phyloP scores from a whole-genome alignment of 2,797 vertebrate species.

The Ambastaia sidthimunki region DNA sequence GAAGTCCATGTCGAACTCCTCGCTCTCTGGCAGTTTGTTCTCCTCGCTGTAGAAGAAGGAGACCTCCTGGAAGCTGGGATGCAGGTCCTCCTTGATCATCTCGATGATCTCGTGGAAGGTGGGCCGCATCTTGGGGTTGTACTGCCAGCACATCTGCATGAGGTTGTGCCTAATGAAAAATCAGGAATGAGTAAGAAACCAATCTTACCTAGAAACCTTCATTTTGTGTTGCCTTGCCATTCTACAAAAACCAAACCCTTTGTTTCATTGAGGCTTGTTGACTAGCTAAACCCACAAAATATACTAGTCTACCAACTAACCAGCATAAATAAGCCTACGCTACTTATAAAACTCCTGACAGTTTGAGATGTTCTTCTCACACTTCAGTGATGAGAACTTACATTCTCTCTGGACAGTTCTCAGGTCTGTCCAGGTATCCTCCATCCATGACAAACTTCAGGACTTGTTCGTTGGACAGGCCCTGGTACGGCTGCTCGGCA shows the following conservation, averaged over 20 bases:
- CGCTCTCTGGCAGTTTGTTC: conserved; percentile 91
- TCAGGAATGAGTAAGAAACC: no score
- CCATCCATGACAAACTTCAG: conserved; percentile 99
- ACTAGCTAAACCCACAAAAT: no score
- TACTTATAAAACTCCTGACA: not conserved
- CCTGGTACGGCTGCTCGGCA: conserved; percentile 97
- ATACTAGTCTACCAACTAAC: no score
- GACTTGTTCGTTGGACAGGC: conserved; percentile 96
- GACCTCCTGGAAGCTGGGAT: conserved; percentile 89
- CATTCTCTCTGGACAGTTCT: conserved; percentile 93
- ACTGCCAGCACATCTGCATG: conserved; percentile 99
- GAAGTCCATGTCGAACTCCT: conserved; percentile 95
- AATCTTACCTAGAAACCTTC: not conserved
- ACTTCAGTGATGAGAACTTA: conserved; percentile 72
- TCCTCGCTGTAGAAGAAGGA: conserved; percentile 99
- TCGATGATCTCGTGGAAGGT: conserved; percentile 94
- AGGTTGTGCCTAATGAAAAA: conserved; percentile 83
- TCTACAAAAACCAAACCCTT: not conserved
- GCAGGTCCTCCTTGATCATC: conserved; percentile 92
- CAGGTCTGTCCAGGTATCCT: conserved; percentile 91
- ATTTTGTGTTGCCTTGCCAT: not conserved
- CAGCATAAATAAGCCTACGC: no score
- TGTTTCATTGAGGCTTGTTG: not conserved
- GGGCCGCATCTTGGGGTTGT: conserved; percentile 97
- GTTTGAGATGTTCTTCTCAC: not conserved